A percentile compares a stretch with the other conserved stretches of the same genome.
phyloP scores from a whole-genome alignment of 37 sponge, comb jelly and placozoan species.

The Chondrosia reniformis region DNA sequence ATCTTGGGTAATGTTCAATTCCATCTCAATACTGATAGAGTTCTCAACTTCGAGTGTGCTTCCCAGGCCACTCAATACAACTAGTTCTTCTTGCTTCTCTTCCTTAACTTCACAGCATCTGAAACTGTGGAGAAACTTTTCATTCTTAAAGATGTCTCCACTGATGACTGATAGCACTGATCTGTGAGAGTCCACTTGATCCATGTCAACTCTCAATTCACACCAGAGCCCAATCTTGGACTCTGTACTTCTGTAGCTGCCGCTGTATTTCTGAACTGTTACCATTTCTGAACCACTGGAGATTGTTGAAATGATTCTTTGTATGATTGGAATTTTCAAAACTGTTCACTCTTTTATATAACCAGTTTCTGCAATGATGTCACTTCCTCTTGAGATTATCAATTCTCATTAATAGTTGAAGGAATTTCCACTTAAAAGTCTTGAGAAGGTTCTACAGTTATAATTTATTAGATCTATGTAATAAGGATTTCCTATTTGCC shows the following conservation, averaged over 20 bases:
- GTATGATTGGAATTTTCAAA: no score
- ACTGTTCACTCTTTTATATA: no score
- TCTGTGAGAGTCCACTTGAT: background rate
- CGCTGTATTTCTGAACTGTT: no score
- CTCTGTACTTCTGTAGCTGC: background rate
- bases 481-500: no score
- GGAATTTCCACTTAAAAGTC: no score
- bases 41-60: background rate
- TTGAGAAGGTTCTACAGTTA: no score
- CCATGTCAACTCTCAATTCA: slow-evolving; percentile 23
- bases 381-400: no score
- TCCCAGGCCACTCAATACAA: background rate
- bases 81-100: background rate
- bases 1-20: background rate
- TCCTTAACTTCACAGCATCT: background rate
- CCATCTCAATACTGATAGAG: background rate
- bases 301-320: no score
- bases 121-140: background rate
- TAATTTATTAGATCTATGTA: no score
- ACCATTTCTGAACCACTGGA: no score
- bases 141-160: slow-evolving; percentile 15
- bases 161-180: background rate
- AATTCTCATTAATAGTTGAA: no score
- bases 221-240: background rate
- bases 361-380: no score